phyloP scores from a whole-genome alignment of 2,797 vertebrate genomes.

The Lepilemur septentrionalis region DNA sequence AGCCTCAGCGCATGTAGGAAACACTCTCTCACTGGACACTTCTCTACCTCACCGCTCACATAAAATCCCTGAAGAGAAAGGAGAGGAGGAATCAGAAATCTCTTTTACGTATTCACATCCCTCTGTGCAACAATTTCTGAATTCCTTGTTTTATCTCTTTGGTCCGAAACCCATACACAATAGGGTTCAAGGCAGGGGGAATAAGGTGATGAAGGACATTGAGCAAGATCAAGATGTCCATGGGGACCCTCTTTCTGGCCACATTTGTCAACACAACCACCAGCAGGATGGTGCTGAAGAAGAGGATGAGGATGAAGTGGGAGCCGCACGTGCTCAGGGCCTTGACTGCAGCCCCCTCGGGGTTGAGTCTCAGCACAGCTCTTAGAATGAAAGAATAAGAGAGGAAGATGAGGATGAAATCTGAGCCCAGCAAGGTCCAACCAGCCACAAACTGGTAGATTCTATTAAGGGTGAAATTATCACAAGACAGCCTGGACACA shows the following conservation, averaged over 20 bases:
- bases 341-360: not conserved
- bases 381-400: constrained; percentile 60
- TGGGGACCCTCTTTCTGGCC: not conserved
- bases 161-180: not conserved
- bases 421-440: constrained; percentile 36
- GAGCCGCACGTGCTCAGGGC: not conserved
- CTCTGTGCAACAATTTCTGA: not conserved
- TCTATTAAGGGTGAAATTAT: constrained; percentile 39
- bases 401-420: constrained; percentile 59
- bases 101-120: not conserved
- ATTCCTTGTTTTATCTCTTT: constrained; percentile 33
- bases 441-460: constrained; percentile 57
- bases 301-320: constrained; percentile 27
- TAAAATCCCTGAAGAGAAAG: not conserved
- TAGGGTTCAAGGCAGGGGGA: not conserved
- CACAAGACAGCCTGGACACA: constrained; percentile 57
- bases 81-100: not conserved
- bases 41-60: not conserved
- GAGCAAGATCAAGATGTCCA: constrained; percentile 1
- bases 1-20: not conserved
- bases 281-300: constrained; percentile 39
- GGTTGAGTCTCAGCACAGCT: constrained; percentile 47
- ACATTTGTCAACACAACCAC: constrained; percentile 14
- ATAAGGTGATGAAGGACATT: constrained; percentile 22
- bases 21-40: not conserved